Conservation (phyloP, 2,888 invertebrate genomes). For the Ariolimax columbianus region DNA sequence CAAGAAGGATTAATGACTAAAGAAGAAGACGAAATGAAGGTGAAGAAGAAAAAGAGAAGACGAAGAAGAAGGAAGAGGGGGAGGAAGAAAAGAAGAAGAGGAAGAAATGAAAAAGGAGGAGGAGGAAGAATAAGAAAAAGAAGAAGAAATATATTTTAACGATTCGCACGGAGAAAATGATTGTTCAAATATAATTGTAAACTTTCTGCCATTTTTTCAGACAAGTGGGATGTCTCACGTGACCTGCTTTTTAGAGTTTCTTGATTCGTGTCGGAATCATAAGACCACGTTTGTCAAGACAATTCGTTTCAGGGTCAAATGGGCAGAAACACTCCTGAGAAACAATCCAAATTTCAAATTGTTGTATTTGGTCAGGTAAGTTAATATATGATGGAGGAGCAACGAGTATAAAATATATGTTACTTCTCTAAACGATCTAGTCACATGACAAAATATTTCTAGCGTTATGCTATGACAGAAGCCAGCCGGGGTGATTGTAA, state of each 20-base stretch:
- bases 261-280: conserved; percentile 30
- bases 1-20: no score
- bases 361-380: conserved; percentile 44
- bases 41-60: no score
- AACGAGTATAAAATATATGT: background rate
- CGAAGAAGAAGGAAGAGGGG: no score
- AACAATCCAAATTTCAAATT: conserved; percentile 43
- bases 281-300: conserved; percentile 45
- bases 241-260: conserved; percentile 39
- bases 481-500: no score
- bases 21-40: no score
- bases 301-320: conserved; percentile 46
- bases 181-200: background rate
- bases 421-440: background rate
- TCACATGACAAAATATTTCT: no score
- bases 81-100: no score
- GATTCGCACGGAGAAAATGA: no score
- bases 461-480: no score
- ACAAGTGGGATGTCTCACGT: conserved; percentile 4
- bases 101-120: no score
- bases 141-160: no score
- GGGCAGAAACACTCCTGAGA: conserved; percentile 36
- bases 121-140: no score
- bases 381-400: background rate
- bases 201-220: background rate